Base-by-base conservation (phyloP, 1,140 invertebrate species). In the Hypsibius dujardini region DNA sequence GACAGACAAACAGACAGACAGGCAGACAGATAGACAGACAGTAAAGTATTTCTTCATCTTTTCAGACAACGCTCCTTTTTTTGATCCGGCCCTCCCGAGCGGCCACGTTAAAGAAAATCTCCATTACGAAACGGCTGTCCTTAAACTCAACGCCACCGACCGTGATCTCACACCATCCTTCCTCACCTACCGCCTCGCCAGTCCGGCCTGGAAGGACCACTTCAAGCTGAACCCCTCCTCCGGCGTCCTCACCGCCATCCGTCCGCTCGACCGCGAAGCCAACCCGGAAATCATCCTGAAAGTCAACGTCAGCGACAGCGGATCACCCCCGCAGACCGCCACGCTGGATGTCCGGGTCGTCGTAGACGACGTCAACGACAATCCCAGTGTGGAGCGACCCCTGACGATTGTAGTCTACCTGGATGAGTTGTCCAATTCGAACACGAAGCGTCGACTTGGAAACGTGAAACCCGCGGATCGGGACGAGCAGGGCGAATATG, bases 381-480 rank as follows among this genome's bases (percentile, higher is more conserved):
- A 95, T 0, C 84, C 84, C 74, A 87, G 90, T 85, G 86, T 83
- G 75, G 88, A 87, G 3, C 86, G 88, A 75, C 88, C 89, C 76
- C 82, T 83, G 12, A 82, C 93, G 28, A 84, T 83, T 7, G 86
- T 96, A 45, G 83, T 86, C 59, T 85, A 96, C 1, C 77, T 87
- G 2, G 93, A 96, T 79, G 86, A 90, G 78, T 95, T 96, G 79
- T 92, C 95, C 76, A 91, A 87, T 77, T 90, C 92, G 2, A 92
- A 92, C 0, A 86, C 85, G 15, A 83, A 90, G 3, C 84, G 89
- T 59, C 88, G 88, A 79, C 87, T 97, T 73, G 92, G 90, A 28
- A 85, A 92, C 79, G 87, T 95, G 1, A 87, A 87, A 79, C 93
- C 93, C 1, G 88, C 91, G 76, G 93, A 96, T 82, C 84, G 86